Evolutionary conservation across 1,140 invertebrate species (phyloP).

Genomic region (Piezodorus guildinii): DNA sequence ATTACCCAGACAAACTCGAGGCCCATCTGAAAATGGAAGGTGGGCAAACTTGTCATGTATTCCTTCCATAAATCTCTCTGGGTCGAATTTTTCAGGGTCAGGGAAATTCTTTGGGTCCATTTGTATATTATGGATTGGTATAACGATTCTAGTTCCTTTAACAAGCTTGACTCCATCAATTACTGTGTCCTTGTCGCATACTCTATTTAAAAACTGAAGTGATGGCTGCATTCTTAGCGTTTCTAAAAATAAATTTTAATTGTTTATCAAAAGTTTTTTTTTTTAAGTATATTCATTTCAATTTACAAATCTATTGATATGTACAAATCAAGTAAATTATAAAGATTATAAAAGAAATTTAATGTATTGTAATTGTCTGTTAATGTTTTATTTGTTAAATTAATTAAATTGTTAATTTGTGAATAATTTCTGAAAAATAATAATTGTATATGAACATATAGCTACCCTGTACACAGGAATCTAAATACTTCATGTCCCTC

Average conservation of each 20-base stretch:
- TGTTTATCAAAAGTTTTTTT: too few species aligned
- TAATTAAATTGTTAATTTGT: too few species aligned
- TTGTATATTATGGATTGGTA: slow-evolving; percentile 37
- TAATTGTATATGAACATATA: too few species aligned
- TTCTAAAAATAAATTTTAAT: slow-evolving; percentile 32
- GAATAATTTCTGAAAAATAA: too few species aligned
- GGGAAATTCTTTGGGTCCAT: slow-evolving; percentile 32
- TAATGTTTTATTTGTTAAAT: too few species aligned
- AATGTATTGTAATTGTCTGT: too few species aligned
- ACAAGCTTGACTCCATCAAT: slow-evolving; percentile 23
- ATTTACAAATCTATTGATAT: too few species aligned
- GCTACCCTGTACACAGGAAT: too few species aligned
- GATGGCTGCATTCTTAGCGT: slow-evolving; percentile 44
- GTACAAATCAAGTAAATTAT: too few species aligned
- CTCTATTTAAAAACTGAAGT: slow-evolving; percentile 35
- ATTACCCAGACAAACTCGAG: slow-evolving; percentile 44
- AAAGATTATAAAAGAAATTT: too few species aligned
- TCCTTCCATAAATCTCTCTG: slow-evolving; percentile 32
- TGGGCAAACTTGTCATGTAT: slow-evolving; percentile 29
- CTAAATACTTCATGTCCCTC: too few species aligned
- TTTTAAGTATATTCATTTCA: too few species aligned
- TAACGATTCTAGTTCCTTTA: slow-evolving; percentile 32
- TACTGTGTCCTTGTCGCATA: slow-evolving; percentile 37
- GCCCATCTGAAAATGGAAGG: slow-evolving; percentile 47
- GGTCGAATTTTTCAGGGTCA: slow-evolving; percentile 34